Conservation (phyloP, 1,140 invertebrate genomes). For the Temnothorax nylanderi region DNA sequence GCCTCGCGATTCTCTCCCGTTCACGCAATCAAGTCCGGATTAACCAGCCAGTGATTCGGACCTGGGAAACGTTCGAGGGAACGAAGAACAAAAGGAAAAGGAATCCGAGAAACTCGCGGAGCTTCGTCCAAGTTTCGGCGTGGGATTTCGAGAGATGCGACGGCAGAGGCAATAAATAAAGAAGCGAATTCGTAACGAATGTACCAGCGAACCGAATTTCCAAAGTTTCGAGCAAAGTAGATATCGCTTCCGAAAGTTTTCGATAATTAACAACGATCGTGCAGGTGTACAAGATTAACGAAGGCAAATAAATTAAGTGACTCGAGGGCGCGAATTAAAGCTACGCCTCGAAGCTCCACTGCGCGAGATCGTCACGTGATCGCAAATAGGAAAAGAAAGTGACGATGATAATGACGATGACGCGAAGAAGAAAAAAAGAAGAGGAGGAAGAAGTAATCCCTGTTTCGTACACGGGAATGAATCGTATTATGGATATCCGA, state of each 20-base stretch:
- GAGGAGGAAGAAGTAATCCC: constrained; percentile 19
- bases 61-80: not conserved
- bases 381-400: not conserved
- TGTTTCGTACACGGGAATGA: constrained; percentile 42
- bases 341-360: constrained; percentile 3
- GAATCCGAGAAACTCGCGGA: not conserved
- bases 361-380: not conserved
- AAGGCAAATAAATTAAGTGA: constrained; percentile 30
- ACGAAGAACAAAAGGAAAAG: not conserved
- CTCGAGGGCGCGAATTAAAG: not conserved
- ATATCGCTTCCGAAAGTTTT: not conserved
- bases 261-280: not conserved
- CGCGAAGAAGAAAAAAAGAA: not conserved
- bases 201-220: not conserved
- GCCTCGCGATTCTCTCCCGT: not conserved
- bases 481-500: constrained; percentile 71
- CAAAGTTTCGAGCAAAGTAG: not conserved
- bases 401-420: not conserved
- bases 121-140: not conserved
- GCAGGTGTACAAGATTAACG: not conserved
- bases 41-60: not conserved
- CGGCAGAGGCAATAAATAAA: constrained; percentile 26
- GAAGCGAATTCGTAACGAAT: constrained; percentile 9
- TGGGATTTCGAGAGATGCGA: not conserved
- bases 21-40: not conserved